Evolutionary conservation across 2,888 invertebrate species (phyloP).

Genomic region (Parascotia fuliginaria): DNA sequence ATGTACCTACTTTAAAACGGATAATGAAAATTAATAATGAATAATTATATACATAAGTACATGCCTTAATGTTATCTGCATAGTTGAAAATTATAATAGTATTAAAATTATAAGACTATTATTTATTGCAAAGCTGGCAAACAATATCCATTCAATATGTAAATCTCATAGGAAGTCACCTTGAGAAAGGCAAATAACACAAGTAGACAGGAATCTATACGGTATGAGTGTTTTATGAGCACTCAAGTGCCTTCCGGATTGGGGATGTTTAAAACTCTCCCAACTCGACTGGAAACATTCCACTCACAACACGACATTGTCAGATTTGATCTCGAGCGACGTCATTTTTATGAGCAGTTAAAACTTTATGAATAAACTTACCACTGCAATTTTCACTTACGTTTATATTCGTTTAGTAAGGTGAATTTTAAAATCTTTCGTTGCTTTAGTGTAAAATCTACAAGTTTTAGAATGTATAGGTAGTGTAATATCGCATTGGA

Average conservation of each 20-base stretch:
- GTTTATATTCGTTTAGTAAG: slow-evolving; percentile 23
- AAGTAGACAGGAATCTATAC: slow-evolving; percentile 64
- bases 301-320: slow-evolving; percentile 75
- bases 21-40: too few relatives aligned
- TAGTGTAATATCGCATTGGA: too few relatives aligned
- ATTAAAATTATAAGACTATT: too few relatives aligned
- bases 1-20: too few relatives aligned
- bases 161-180: slow-evolving; percentile 45
- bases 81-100: too few relatives aligned
- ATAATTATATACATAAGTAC: too few relatives aligned
- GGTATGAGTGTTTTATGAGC: slow-evolving; percentile 80
- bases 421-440: slow-evolving; percentile 6
- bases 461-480: too few relatives aligned
- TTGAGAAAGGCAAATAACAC: slow-evolving; percentile 58
- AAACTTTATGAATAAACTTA: slow-evolving; percentile 66
- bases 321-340: slow-evolving; percentile 65
- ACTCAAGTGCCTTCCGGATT: slow-evolving; percentile 73
- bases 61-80: too few relatives aligned
- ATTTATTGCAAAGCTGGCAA: slow-evolving; percentile 1
- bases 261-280: slow-evolving; percentile 75
- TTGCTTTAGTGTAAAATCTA: too few relatives aligned
- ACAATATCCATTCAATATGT: slow-evolving; percentile 37
- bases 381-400: slow-evolving; percentile 36
- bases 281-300: slow-evolving; percentile 63
- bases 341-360: slow-evolving; percentile 66